A percentile compares a stretch with the other conserved stretches of the same genome.
Conservation (phyloP, 2,888 invertebrate genomes). For the Corythucha ciliata region DNA sequence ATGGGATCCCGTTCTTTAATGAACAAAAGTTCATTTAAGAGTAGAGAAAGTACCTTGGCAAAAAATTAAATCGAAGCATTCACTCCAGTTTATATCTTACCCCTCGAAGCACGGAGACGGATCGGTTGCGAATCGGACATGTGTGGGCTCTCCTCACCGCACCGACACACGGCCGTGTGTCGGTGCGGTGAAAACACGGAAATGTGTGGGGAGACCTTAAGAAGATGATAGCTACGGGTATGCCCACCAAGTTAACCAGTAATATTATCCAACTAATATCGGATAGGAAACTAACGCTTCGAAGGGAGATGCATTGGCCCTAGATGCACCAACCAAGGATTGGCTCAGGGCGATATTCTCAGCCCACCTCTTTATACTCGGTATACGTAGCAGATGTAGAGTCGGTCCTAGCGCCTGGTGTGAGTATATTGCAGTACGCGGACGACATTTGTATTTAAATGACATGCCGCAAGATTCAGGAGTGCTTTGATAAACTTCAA, state of each 20-base stretch:
- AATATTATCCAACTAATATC: background rate
- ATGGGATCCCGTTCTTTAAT: too few species aligned
- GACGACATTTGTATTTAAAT: conserved; percentile 2
- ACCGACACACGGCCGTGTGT: too few species aligned
- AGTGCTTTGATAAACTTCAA: background rate
- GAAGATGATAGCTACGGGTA: background rate
- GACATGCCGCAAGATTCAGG: background rate
- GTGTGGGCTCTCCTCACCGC: too few species aligned
- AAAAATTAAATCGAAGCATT: too few species aligned
- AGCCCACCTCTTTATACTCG: background rate
- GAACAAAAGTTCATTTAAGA: too few species aligned
- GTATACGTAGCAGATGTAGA: conserved; percentile 1
- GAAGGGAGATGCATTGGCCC: background rate
- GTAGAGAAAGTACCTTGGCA: too few species aligned
- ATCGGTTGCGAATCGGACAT: too few species aligned
- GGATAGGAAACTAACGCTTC: background rate
- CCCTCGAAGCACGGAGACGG: too few species aligned
- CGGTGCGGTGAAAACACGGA: too few species aligned
- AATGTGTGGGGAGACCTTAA: too few species aligned
- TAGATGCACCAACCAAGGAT: background rate
- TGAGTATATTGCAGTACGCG: background rate
- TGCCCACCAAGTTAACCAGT: background rate
- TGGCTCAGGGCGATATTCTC: conserved; percentile 1
- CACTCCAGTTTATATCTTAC: too few species aligned
- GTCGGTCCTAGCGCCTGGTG: background rate